phyloP scores from a whole-genome alignment of 2,797 vertebrate species.

The Gymnodraco acuticeps region DNA sequence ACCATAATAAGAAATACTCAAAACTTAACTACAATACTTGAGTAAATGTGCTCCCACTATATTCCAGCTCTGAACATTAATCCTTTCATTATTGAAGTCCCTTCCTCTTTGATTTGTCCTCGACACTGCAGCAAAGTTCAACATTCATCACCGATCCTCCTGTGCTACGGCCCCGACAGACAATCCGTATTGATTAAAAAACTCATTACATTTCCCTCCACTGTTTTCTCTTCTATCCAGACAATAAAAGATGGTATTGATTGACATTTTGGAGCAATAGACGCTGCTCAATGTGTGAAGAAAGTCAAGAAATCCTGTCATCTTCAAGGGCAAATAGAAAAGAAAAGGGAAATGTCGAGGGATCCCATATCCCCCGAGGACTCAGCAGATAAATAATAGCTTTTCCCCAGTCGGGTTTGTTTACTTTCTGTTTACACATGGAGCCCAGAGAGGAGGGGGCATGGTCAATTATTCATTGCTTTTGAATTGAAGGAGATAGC shows the following conservation, averaged over 20 bases:
- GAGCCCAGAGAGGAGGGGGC: slow-evolving; percentile 1
- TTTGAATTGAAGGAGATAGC: slow-evolving; percentile 35
- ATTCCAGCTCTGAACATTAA: too few species aligned
- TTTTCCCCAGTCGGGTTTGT: slow-evolving; percentile 11
- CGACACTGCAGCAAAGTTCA: not conserved
- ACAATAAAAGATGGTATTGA: slow-evolving; percentile 50
- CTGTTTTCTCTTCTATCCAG: slow-evolving; percentile 6
- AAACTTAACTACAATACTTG: too few species aligned
- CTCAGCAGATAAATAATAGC: slow-evolving; percentile 43
- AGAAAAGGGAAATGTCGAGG: not conserved
- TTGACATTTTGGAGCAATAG: slow-evolving; percentile 33
- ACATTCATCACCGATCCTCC: slow-evolving; percentile 12
- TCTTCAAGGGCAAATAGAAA: too few species aligned
- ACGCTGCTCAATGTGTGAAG: slow-evolving; percentile 1
- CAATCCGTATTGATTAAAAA: slow-evolving; percentile 48
- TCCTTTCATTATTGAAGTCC: not conserved
- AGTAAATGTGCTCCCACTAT: too few species aligned
- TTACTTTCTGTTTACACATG: slow-evolving; percentile 57
- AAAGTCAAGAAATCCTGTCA: not conserved
- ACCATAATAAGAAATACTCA: too few species aligned
- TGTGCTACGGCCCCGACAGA: not conserved
- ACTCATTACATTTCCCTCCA: slow-evolving; percentile 36
- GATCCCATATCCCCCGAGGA: slow-evolving; percentile 24
- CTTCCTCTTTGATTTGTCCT: slow-evolving; percentile 36
- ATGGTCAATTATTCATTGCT: slow-evolving; percentile 59